Base-by-base conservation (phyloP, 2,888 invertebrate genomes). In the Lasioglossum figueresi region DNA sequence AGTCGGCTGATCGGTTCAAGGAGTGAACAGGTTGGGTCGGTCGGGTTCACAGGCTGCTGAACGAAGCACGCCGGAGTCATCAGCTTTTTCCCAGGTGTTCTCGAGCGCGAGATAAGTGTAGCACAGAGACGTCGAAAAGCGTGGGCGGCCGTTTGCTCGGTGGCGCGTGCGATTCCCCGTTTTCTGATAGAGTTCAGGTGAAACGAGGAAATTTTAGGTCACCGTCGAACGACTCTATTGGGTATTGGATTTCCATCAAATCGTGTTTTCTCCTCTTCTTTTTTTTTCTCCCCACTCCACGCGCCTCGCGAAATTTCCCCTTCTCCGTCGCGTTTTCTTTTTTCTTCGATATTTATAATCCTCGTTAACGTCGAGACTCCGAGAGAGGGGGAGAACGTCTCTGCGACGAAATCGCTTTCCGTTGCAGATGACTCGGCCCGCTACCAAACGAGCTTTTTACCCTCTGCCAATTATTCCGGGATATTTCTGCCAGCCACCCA, bases 201-300 rank as follows among this genome's bases (percentile, higher is more conserved):
- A 52, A 52, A 74, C 72, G 76, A n/a, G 8, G 16, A 79, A 80
- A 79, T 90, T 90, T 88, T 82, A 90, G 87, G 85, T 87, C 89
- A 84, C 48, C 82, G 74, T 66, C 68, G 73, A 72, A 81, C 79
- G 81, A 80, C 86, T 66, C 66, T 89, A 91, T 91, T 85, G 90
- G 89, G 76, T 91, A 91, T 91, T 89, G 91, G 88, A 89, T 91
- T 89, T 80, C 82, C 91, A 91, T 91, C 90, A 85, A 89, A 88
- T 87, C 80, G 75, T 79, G 59, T 85, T 86, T 87, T 82, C 70
- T n/a, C n/a, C 40, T 43, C 40, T 43, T 12, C 1, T 40, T 68
- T 37, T 68, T 16, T 6, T 40, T 1, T 12, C 23, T 0, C 6
- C 34, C 37, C 23, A 37, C 23, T 14, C 27, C 14, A 12, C 14